Percentiles rank a stretch among this genome's conserved stretches.
phyloP scores from a whole-genome alignment of 2,888 invertebrate genomes.

The Drosophila cracens region DNA sequence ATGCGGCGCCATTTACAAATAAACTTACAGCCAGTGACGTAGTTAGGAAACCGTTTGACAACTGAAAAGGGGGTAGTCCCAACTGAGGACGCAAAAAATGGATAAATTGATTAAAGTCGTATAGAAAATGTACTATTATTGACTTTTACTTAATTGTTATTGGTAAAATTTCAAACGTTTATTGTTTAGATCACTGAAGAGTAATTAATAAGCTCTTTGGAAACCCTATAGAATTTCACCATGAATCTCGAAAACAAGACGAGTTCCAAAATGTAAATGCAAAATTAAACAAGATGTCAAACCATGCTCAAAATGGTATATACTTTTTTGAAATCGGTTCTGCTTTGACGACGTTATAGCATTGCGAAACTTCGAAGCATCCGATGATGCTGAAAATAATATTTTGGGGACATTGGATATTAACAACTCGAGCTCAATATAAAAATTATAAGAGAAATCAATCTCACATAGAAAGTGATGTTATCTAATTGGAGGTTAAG shows the following conservation, averaged over 20 bases:
- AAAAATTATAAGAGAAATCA: background rate
- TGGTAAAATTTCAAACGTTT: background rate
- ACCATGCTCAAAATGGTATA: background rate
- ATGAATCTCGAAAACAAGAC: background rate
- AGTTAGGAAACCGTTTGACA: background rate
- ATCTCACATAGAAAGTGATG: no score
- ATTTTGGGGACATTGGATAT: background rate
- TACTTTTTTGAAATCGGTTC: background rate
- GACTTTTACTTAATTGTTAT: background rate
- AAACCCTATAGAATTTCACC: background rate
- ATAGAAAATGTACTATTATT: no score
- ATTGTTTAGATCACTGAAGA: background rate
- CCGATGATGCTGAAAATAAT: background rate
- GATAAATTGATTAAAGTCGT: background rate
- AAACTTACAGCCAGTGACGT: constrained; percentile 56
- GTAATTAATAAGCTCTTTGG: background rate
- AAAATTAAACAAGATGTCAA: background rate
- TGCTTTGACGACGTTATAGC: background rate
- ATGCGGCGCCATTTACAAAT: constrained; percentile 71
- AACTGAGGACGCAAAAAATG: background rate
- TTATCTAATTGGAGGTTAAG: background rate
- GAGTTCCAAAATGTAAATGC: background rate
- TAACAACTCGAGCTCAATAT: background rate
- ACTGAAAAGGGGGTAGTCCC: background rate
- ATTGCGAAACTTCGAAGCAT: background rate